These are phyloP conservation scores for Lepidurus couesii DNA, from an alignment of 1,140 invertebrate species.

Conservation along the genomic window DNA sequence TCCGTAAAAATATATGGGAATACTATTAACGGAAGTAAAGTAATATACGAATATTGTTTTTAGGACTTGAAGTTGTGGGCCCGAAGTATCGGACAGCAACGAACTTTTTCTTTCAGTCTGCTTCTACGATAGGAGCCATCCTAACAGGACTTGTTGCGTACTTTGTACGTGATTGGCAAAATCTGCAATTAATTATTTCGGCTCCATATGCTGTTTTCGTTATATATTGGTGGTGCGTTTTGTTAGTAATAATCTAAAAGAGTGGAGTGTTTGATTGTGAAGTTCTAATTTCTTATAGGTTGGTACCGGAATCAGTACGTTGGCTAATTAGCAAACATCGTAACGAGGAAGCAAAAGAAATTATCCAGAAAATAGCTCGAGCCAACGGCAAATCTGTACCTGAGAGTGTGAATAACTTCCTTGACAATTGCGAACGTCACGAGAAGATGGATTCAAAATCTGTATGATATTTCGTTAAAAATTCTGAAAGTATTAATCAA, in stretches of 20 bases:
- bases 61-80: conserved; percentile 43
- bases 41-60: not conserved
- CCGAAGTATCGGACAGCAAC: conserved; percentile 39
- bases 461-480: not conserved
- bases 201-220: conserved; percentile 40
- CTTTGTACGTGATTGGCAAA: conserved; percentile 43
- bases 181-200: conserved; percentile 39
- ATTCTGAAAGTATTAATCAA: not conserved
- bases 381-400: conserved; percentile 38
- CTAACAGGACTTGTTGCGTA: conserved; percentile 42
- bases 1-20: too few species aligned
- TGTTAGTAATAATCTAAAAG: not conserved
- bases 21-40: not conserved
- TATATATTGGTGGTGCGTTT: conserved; percentile 42
- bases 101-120: conserved; percentile 43
- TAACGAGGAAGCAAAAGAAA: conserved; percentile 42
- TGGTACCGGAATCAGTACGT: conserved; percentile 47
- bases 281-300: conserved; percentile 23
- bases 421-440: not conserved
- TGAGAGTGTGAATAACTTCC: not conserved
- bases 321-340: conserved; percentile 45
- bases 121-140: conserved; percentile 44
- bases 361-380: conserved; percentile 39
- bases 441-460: not conserved
- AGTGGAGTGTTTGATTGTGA: not conserved